Conservation (phyloP, 2,113 vertebrate species). For the Corvus moneduloides region DNA sequence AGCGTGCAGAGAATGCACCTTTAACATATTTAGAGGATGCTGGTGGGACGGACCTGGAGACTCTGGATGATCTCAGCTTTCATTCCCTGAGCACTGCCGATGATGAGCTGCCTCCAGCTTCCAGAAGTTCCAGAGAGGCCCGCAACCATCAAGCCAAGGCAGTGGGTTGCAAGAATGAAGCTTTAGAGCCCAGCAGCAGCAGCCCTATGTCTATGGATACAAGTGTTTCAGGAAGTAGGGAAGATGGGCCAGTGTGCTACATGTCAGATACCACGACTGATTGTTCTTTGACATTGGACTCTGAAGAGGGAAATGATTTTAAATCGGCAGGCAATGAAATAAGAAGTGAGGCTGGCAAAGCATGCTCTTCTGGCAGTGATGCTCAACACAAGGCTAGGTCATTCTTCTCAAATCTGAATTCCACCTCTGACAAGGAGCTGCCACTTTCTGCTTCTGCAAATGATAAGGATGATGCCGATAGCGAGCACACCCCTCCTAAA, state of each 20-base stretch:
- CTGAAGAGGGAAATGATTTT: constrained; percentile 79
- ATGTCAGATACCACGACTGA: constrained; percentile 81
- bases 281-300: constrained; percentile 87
- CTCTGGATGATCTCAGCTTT: constrained; percentile 45
- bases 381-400: constrained; percentile 57
- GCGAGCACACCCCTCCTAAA: constrained; percentile 23
- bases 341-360: neutral
- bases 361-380: neutral
- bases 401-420: constrained; percentile 70
- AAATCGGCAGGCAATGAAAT: constrained; percentile 44
- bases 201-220: constrained; percentile 75
- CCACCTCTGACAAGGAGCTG: constrained; percentile 43
- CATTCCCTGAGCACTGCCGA: constrained; percentile 37
- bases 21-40: constrained; percentile 64
- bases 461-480: constrained; percentile 54
- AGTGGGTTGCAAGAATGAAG: constrained; percentile 55
- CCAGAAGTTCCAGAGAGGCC: constrained; percentile 39
- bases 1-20: constrained; percentile 64
- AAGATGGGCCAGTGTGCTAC: constrained; percentile 62
- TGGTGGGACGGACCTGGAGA: constrained; percentile 66
- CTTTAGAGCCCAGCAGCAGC: constrained; percentile 74
- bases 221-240: constrained; percentile 72
- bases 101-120: neutral
- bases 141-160: constrained; percentile 54
- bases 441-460: constrained; percentile 2